Conservation (phyloP, 1,140 invertebrate genomes). For the Eupristina koningsbergeri region DNA sequence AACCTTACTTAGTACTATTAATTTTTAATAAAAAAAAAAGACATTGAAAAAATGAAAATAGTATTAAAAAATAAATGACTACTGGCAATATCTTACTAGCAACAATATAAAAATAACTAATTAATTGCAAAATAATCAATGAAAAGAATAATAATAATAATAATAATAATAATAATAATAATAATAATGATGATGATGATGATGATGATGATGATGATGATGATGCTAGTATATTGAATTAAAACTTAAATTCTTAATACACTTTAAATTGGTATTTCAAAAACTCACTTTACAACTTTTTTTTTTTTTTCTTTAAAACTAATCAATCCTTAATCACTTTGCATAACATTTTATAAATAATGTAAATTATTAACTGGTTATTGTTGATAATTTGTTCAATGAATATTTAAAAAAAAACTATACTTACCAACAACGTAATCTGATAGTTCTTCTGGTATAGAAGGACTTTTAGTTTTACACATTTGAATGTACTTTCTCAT, state of each 20-base stretch:
- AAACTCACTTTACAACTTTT: background rate
- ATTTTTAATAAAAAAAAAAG: no score
- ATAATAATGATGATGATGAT: no score
- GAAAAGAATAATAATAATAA: no score
- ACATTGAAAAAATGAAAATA: no score
- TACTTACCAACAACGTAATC: constrained; percentile 90
- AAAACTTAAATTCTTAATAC: no score
- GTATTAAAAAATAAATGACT: background rate
- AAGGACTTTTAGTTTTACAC: constrained; percentile 91
- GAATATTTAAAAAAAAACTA: background rate
- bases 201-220: no score
- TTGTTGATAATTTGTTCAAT: no score
- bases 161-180: no score
- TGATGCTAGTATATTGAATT: no score
- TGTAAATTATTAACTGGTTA: no score
- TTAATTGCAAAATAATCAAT: no score
- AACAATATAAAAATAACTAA: background rate
- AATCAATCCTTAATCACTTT: background rate
- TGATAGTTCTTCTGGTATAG: constrained; percentile 88
- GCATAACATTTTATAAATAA: background rate
- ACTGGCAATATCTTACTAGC: background rate
- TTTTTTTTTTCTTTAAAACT: background rate
- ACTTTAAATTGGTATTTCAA: no score
- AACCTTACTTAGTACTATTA: background rate
- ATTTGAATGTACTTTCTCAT: constrained; percentile 95